These are phyloP conservation scores for Zophobas atratus DNA, from an alignment of 1,140 invertebrate genomes.

Conservation along the genomic window DNA sequence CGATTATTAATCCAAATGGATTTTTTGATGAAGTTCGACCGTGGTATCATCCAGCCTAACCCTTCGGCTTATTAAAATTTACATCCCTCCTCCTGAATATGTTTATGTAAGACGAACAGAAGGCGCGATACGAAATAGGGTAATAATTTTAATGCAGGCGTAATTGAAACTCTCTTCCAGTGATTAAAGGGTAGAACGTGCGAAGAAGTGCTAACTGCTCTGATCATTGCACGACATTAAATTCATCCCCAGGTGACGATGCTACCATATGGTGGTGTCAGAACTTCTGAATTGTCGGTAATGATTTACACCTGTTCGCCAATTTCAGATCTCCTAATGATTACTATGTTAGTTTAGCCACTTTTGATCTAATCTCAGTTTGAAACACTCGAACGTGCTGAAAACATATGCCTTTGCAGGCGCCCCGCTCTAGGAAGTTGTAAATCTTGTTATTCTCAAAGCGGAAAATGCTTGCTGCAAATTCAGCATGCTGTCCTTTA, in stretches of 20 bases:
- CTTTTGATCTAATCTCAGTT: constrained; percentile 17
- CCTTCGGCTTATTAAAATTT: constrained; percentile 25
- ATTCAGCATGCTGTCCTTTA: constrained; percentile 38
- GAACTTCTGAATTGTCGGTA: constrained; percentile 19
- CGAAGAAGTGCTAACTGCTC: constrained; percentile 45
- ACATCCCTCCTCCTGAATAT: constrained; percentile 22
- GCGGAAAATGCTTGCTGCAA: constrained; percentile 28
- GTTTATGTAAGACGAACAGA: constrained; percentile 32
- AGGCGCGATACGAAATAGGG: constrained; percentile 34
- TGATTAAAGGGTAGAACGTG: constrained; percentile 49
- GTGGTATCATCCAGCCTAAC: neutral
- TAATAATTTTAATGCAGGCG: constrained; percentile 43
- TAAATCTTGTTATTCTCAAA: constrained; percentile 21
- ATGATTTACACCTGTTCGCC: constrained; percentile 45
- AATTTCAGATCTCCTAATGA: constrained; percentile 35
- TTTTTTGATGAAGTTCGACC: constrained; percentile 11
- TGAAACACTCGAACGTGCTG: constrained; percentile 27
- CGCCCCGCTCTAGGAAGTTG: constrained; percentile 1
- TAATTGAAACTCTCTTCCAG: constrained; percentile 32
- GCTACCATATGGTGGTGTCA: constrained; percentile 32
- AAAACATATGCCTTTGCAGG: constrained; percentile 1
- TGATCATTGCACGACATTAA: constrained; percentile 43
- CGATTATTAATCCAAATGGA: constrained; percentile 19
- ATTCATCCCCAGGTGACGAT: constrained; percentile 46
- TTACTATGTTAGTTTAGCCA: constrained; percentile 35